Evolutionary conservation across 2,888 invertebrate genomes (phyloP).

Genomic region (Pedicia rivosa): DNA sequence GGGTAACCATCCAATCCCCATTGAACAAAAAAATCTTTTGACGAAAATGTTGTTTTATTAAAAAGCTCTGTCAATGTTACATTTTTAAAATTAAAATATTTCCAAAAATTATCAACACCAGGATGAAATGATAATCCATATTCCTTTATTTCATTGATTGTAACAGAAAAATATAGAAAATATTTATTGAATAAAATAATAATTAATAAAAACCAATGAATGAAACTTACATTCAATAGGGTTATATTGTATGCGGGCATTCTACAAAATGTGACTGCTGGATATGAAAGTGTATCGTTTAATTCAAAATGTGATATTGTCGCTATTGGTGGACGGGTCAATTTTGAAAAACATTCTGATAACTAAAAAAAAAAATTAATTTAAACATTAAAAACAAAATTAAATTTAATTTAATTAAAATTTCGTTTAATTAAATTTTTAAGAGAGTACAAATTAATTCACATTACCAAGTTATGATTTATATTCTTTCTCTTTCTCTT

Average conservation of each 20-base stretch:
- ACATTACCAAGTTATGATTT: neutral
- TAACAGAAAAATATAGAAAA: too few relatives aligned
- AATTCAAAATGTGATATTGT: conserved; percentile 50
- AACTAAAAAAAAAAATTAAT: conserved; percentile 31
- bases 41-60: conserved; percentile 39
- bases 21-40: conserved; percentile 36
- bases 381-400: neutral
- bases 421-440: too few relatives aligned
- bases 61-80: conserved; percentile 39
- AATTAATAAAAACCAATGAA: neutral
- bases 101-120: conserved; percentile 37
- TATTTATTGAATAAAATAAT: conserved; percentile 3
- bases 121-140: conserved; percentile 36
- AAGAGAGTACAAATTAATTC: too few relatives aligned
- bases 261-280: conserved; percentile 50
- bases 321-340: conserved; percentile 44
- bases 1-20: conserved; percentile 35
- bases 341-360: conserved; percentile 39
- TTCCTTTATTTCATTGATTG: conserved; percentile 33
- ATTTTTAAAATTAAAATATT: conserved; percentile 38
- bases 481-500: too few relatives aligned
- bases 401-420: neutral
- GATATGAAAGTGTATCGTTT: conserved; percentile 48
- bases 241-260: conserved; percentile 45
- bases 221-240: conserved; percentile 34